Evolutionary conservation across 2,888 invertebrate genomes (phyloP).

Genomic region (Lithophane ornitopus): DNA sequence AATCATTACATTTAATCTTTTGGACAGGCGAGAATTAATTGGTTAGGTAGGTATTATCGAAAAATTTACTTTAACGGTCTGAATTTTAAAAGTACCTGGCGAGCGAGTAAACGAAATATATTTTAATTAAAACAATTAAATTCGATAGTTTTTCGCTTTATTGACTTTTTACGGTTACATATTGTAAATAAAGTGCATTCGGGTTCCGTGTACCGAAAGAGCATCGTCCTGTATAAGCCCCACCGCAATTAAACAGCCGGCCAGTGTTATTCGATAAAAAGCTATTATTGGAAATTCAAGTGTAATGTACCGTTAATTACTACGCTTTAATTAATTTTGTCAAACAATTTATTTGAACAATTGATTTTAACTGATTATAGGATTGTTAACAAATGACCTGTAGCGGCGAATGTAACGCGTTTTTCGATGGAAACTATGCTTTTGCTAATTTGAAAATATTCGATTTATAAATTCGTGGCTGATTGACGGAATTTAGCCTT

Average conservation of each 20-base stretch:
- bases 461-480: background rate
- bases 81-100: constrained; percentile 49
- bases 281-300: constrained; percentile 69
- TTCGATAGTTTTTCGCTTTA: constrained; percentile 86
- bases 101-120: constrained; percentile 69
- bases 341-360: constrained; percentile 60
- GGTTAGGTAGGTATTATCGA: constrained; percentile 32
- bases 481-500: background rate
- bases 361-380: constrained; percentile 63
- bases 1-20: constrained; percentile 58
- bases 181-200: constrained; percentile 83
- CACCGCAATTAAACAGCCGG: constrained; percentile 67
- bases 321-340: constrained; percentile 66
- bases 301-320: constrained; percentile 68
- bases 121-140: constrained; percentile 87
- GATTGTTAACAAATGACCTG: constrained; percentile 56
- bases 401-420: constrained; percentile 2
- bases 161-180: constrained; percentile 83
- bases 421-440: constrained; percentile 13
- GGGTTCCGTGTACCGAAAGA: constrained; percentile 77
- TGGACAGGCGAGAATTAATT: constrained; percentile 50
- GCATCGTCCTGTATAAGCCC: constrained; percentile 63
- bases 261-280: constrained; percentile 66
- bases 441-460: constrained; percentile 21
- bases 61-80: constrained; percentile 45